Percentiles rank a stretch among this genome's conserved stretches.
These are phyloP conservation scores for Tenualosa thibaudeaui DNA, from an alignment of 2,797 vertebrate genomes.

Conservation along the genomic window DNA sequence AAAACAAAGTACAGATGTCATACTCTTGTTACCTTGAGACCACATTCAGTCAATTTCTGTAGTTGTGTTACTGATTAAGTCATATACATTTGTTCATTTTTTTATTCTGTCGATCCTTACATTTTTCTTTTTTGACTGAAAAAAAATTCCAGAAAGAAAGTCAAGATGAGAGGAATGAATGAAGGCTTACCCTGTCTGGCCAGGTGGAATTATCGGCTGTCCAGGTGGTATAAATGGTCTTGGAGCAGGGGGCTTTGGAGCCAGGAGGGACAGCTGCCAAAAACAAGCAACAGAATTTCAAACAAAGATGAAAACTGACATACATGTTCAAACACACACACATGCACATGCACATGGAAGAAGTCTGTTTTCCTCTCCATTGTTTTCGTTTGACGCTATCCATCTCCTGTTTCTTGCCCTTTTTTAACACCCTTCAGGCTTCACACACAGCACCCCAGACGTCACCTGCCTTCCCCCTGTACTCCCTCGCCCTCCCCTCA, in stretches of 20 bases:
- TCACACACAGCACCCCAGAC: not conserved
- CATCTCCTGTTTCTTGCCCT: not conserved
- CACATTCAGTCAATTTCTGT: too few species aligned
- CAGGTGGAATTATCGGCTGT: not conserved
- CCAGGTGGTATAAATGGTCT: not conserved
- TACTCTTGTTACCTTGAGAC: too few species aligned
- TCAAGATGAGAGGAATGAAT: not conserved
- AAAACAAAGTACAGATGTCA: too few species aligned
- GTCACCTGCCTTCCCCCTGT: constrained; percentile 38
- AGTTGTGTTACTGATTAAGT: too few species aligned
- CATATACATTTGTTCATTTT: too few species aligned
- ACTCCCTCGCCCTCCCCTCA: constrained; percentile 32
- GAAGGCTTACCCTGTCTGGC: not conserved
- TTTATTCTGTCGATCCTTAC: too few species aligned
- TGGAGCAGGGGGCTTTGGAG: not conserved
- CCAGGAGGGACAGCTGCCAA: not conserved
- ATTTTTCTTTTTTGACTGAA: too few species aligned
- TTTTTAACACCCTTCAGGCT: not conserved
- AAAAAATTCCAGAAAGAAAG: too few species aligned
- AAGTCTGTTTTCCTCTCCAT: not conserved
- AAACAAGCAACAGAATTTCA: not conserved
- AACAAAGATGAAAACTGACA: not conserved
- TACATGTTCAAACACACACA: not conserved
- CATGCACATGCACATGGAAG: not conserved
- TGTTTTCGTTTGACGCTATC: not conserved